phyloP scores from a whole-genome alignment of 2,797 vertebrate species.

The Rhinophrynus dorsalis region DNA sequence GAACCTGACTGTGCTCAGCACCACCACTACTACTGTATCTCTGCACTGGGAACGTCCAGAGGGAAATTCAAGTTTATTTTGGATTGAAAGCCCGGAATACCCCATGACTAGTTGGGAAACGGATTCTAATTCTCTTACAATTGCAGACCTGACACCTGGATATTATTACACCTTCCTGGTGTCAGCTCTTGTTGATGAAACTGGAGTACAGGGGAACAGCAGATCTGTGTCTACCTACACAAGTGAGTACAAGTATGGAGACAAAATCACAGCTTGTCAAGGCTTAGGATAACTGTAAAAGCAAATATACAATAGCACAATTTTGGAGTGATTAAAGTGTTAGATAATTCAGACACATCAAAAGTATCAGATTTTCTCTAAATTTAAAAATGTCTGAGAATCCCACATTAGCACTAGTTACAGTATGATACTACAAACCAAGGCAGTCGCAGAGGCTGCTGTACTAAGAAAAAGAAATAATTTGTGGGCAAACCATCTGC shows the following conservation, averaged over 20 bases:
- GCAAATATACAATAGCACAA: too few species aligned
- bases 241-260: neutral
- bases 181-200: neutral
- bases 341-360: too few species aligned
- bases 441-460: too few species aligned
- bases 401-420: too few species aligned
- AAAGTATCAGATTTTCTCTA: too few species aligned
- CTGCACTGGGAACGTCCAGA: neutral
- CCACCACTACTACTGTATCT: neutral
- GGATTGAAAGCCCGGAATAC: neutral
- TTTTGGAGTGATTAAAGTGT: too few species aligned
- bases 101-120: neutral
- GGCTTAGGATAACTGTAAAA: too few species aligned
- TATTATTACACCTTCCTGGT: neutral
- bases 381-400: too few species aligned
- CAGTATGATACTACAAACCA: too few species aligned
- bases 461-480: too few species aligned
- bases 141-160: conserved; percentile 3
- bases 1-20: neutral
- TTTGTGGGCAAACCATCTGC: too few species aligned
- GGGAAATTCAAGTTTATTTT: neutral
- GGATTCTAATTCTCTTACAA: neutral
- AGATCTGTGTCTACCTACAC: neutral
- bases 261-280: too few species aligned
- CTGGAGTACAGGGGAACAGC: neutral